phyloP scores from a whole-genome alignment of 2,113 vertebrate species.

The Reinhardtius hippoglossoides region DNA sequence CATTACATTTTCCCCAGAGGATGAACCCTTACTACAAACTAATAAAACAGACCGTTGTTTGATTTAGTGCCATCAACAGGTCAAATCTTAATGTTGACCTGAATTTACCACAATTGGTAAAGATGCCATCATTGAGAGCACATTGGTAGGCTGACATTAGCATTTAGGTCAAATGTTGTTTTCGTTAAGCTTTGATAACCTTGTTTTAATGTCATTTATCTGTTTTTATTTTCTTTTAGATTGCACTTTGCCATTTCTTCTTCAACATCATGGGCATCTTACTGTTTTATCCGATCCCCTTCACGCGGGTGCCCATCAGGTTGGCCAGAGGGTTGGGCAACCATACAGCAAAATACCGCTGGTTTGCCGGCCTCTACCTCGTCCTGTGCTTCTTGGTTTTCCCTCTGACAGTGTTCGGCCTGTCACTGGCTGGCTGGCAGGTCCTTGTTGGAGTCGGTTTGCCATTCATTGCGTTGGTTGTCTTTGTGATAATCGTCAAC shows the following conservation, averaged over 20 bases:
- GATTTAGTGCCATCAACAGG: too few relatives aligned
- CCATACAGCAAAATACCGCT: constrained; percentile 90
- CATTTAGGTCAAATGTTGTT: not conserved
- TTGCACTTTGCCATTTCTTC: constrained; percentile 97
- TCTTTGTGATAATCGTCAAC: constrained; percentile 83
- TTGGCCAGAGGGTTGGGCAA: constrained; percentile 88
- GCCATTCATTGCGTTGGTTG: constrained; percentile 76
- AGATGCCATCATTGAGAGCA: not conserved
- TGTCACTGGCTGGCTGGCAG: constrained; percentile 92
- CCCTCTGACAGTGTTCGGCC: constrained; percentile 87
- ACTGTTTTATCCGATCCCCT: constrained; percentile 93
- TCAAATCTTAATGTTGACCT: too few relatives aligned
- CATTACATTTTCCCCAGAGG: too few relatives aligned
- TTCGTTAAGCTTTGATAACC: not conserved
- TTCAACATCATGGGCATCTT: constrained; percentile 96
- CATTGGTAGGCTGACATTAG: not conserved
- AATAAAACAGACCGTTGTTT: too few relatives aligned
- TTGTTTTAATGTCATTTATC: too few relatives aligned
- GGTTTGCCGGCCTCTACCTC: constrained; percentile 94
- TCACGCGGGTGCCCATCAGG: constrained; percentile 89
- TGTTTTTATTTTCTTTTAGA: constrained; percentile 79
- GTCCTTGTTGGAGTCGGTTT: constrained; percentile 89
- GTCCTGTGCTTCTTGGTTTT: constrained; percentile 87
- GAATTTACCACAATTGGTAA: not conserved
- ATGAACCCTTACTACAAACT: too few relatives aligned